Conservation (phyloP, 2,113 vertebrate species). For the Siniperca chuatsi region DNA sequence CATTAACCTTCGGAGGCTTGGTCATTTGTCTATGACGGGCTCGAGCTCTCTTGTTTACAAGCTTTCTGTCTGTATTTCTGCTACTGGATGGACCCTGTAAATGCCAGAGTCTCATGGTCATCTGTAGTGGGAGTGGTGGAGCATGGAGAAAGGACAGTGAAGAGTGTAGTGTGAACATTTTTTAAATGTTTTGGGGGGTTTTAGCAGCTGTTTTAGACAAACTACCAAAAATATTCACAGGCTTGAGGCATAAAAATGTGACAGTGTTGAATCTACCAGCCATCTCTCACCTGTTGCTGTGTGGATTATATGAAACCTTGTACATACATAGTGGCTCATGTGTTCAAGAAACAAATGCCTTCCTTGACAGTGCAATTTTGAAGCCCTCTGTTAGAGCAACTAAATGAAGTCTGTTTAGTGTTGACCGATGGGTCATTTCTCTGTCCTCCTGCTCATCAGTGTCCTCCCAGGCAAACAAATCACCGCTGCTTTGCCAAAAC, state of each 20-base stretch:
- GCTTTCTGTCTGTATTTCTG: conserved; percentile 54
- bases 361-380: conserved; percentile 43
- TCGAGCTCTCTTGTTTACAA: conserved; percentile 58
- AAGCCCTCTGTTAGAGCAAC: conserved; percentile 51
- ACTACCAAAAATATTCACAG: background rate
- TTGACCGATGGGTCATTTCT: conserved; percentile 77
- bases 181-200: background rate
- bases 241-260: conserved; percentile 6
- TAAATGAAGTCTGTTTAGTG: conserved; percentile 70
- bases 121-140: conserved; percentile 16
- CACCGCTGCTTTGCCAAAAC: conserved; percentile 74
- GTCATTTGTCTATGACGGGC: conserved; percentile 80
- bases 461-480: conserved; percentile 79
- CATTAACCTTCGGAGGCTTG: conserved; percentile 81
- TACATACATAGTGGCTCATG: conserved; percentile 7
- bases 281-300: conserved; percentile 24
- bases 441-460: conserved; percentile 66
- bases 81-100: conserved; percentile 51
- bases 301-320: conserved; percentile 13
- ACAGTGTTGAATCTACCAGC: background rate
- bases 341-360: conserved; percentile 35
- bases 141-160: conserved; percentile 48
- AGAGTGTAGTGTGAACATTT: conserved; percentile 17
- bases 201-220: conserved; percentile 12
- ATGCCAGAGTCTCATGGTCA: conserved; percentile 55